phyloP scores from a whole-genome alignment of 2,113 vertebrate species.

The Ploceus nigricollis region DNA sequence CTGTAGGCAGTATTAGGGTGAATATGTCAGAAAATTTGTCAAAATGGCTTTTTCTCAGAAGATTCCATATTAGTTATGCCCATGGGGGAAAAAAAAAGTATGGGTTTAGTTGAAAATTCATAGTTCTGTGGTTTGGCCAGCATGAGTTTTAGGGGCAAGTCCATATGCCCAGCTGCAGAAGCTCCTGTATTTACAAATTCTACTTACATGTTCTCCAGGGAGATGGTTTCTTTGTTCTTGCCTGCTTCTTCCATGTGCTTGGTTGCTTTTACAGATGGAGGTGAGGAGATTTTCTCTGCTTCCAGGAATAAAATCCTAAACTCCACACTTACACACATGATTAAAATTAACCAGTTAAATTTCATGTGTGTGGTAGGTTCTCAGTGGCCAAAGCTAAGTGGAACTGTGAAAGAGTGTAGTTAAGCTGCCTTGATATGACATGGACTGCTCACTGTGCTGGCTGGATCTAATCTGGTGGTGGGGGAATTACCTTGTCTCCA shows the following conservation, averaged over 20 bases:
- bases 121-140: background rate
- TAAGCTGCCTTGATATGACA: background rate
- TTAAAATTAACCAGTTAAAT: background rate
- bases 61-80: conserved; percentile 1
- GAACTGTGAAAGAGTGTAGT: background rate
- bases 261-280: background rate
- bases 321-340: background rate
- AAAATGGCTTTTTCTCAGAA: conserved; percentile 11
- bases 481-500: background rate
- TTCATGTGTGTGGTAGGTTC: background rate
- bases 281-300: background rate
- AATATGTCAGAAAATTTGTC: conserved; percentile 30
- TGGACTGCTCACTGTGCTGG: background rate
- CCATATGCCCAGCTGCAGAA: background rate
- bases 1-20: conserved; percentile 40
- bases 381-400: background rate
- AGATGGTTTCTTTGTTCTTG: background rate
- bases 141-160: background rate
- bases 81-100: background rate
- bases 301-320: background rate
- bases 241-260: background rate
- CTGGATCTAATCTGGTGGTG: background rate
- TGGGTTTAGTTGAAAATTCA: background rate
- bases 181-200: background rate
- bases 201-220: background rate